A percentile compares a stretch with the other conserved stretches of the same genome.
Conservation (phyloP, 2,113 vertebrate genomes). For the Sander vitreus region DNA sequence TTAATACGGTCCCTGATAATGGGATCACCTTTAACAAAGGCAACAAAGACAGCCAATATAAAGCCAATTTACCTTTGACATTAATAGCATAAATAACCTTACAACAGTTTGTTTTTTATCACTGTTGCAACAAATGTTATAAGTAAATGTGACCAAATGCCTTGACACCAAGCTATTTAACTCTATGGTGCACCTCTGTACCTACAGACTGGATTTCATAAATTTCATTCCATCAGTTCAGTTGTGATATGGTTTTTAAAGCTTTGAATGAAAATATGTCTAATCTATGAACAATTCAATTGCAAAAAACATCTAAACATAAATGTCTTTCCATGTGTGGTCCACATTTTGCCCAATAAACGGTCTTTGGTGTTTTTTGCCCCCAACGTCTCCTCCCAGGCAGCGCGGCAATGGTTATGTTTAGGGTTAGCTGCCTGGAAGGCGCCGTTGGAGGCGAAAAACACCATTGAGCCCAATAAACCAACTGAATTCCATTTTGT, state of each 20-base stretch:
- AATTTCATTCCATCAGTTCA: not conserved
- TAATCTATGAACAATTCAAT: not conserved
- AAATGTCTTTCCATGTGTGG: not conserved
- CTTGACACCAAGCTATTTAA: not conserved
- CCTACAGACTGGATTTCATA: not conserved
- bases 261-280: not conserved
- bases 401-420: too few species aligned
- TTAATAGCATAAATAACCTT: slow-evolving; percentile 5
- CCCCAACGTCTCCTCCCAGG: too few species aligned
- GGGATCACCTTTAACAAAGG: slow-evolving; percentile 29
- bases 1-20: slow-evolving; percentile 34
- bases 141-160: not conserved
- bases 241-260: not conserved
- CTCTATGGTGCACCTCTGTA: not conserved
- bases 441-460: too few species aligned
- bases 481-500: not conserved
- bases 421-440: too few species aligned
- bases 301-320: not conserved
- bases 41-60: not conserved
- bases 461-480: not conserved
- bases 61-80: slow-evolving; percentile 20
- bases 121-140: not conserved
- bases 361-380: too few species aligned
- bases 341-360: not conserved
- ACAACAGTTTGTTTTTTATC: not conserved